Percentiles rank a stretch among this genome's conserved stretches.
Conservation (phyloP, 2,113 vertebrate genomes). For the Stomatorhinus ivindoensis region DNA sequence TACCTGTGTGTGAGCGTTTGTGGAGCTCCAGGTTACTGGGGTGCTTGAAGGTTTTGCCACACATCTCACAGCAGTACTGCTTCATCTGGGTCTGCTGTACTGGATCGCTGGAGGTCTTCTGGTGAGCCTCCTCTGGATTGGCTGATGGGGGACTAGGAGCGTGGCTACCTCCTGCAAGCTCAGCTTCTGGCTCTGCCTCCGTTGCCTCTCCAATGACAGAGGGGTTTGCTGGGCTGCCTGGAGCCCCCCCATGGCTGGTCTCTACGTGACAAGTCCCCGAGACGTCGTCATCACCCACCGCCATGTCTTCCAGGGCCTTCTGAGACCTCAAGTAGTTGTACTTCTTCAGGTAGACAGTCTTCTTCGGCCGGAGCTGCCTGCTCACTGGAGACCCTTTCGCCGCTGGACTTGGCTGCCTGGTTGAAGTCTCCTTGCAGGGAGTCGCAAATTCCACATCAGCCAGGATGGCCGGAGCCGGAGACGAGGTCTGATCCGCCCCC, state of each 20-base stretch:
- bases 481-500: constrained; percentile 47
- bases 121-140: constrained; percentile 34
- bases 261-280: not conserved
- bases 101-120: constrained; percentile 21
- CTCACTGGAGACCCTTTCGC: constrained; percentile 39
- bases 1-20: constrained; percentile 94
- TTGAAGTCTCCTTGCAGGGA: constrained; percentile 51
- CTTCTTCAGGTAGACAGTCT: constrained; percentile 82
- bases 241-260: constrained; percentile 32
- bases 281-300: constrained; percentile 38
- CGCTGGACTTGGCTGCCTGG: constrained; percentile 45
- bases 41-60: constrained; percentile 92
- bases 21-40: constrained; percentile 96
- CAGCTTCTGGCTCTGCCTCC: constrained; percentile 42
- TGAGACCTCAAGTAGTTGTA: constrained; percentile 83
- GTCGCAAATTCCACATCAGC: constrained; percentile 57
- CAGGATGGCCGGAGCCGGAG: constrained; percentile 39
- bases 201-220: constrained; percentile 17
- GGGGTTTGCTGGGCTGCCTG: constrained; percentile 33
- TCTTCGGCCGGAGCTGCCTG: constrained; percentile 74
- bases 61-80: constrained; percentile 80
- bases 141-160: constrained; percentile 32
- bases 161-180: constrained; percentile 25
- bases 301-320: constrained; percentile 59
- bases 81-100: constrained; percentile 52